Percentiles rank a stretch among this genome's conserved stretches.
phyloP scores from a whole-genome alignment of 2,797 vertebrate genomes.

The Periophthalmus magnuspinnatus region DNA sequence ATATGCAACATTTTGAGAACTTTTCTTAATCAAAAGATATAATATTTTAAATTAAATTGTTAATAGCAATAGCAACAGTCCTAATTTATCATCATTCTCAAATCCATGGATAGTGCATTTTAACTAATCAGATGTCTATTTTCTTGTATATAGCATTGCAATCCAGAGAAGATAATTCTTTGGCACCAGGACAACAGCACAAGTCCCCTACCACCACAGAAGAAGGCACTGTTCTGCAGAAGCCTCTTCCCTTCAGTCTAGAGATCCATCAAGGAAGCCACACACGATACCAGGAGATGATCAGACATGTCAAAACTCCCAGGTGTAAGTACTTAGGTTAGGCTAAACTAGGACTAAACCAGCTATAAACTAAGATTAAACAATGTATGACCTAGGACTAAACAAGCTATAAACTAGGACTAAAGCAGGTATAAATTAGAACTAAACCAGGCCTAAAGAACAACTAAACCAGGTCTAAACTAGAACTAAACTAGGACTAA shows the following conservation, averaged over 20 bases:
- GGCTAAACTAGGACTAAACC: neutral
- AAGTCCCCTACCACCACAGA: conserved; percentile 23
- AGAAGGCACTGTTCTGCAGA: conserved; percentile 18
- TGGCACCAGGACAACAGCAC: conserved; percentile 19
- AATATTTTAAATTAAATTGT: too few relatives aligned
- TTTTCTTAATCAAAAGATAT: too few relatives aligned
- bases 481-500: neutral
- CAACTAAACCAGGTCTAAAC: neutral
- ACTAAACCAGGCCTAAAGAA: neutral
- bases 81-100: too few relatives aligned
- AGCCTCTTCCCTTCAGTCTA: conserved; percentile 41
- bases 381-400: neutral
- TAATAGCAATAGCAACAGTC: too few relatives aligned
- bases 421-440: neutral
- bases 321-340: conserved; percentile 49
- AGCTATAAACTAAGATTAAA: neutral
- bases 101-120: too few relatives aligned
- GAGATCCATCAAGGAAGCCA: conserved; percentile 71
- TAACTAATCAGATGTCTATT: neutral
- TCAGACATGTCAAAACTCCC: conserved; percentile 41
- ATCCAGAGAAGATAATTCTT: neutral
- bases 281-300: conserved; percentile 60
- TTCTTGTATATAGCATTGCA: conserved; percentile 10
- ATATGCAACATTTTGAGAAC: too few relatives aligned
- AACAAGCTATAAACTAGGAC: neutral